phyloP scores from a whole-genome alignment of 1,140 invertebrate genomes.

The Panulirus ornatus region DNA sequence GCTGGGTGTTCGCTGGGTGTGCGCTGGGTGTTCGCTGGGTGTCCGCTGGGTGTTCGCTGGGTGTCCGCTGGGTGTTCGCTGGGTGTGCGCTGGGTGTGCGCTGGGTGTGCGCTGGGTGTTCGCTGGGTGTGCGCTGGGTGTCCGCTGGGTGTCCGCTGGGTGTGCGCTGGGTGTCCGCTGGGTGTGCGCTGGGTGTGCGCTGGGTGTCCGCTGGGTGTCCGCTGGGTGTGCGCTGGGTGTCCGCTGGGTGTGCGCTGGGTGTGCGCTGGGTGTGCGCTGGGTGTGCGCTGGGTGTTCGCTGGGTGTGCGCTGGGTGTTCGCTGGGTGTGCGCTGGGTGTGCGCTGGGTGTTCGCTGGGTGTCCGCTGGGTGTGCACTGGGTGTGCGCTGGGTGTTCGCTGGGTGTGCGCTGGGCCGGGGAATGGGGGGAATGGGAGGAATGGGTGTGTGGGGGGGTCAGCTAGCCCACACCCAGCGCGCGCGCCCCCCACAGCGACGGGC shows the following conservation, averaged over 20 bases:
- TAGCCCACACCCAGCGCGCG: background rate
- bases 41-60: background rate
- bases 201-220: conserved; percentile 33
- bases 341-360: background rate
- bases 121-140: too few relatives aligned
- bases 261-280: conserved; percentile 8
- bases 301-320: conserved; percentile 34
- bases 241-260: background rate
- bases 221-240: background rate
- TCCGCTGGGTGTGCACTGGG: conserved; percentile 6
- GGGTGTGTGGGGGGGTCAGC: background rate
- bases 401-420: conserved; percentile 26
- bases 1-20: too few relatives aligned
- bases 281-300: conserved; percentile 29
- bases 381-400: conserved; percentile 31
- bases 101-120: background rate
- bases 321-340: background rate
- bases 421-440: too few relatives aligned
- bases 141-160: too few relatives aligned
- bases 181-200: conserved; percentile 28
- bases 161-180: conserved; percentile 5
- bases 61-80: background rate
- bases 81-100: background rate
- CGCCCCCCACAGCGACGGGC: background rate
- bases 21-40: background rate